phyloP scores from a whole-genome alignment of 2,888 invertebrate genomes.

The Mimas tiliae region DNA sequence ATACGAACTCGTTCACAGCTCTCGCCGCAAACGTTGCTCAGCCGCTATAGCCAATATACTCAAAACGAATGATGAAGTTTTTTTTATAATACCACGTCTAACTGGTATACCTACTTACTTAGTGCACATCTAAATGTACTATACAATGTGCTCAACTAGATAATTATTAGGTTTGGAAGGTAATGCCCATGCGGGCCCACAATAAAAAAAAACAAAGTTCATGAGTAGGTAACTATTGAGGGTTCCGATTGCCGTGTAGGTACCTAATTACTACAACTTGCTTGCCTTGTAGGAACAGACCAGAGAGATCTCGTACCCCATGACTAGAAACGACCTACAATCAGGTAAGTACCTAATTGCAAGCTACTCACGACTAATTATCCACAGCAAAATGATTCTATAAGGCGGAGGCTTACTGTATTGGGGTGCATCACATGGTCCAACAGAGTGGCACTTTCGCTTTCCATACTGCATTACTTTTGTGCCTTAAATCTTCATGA shows the following conservation, averaged over 20 bases:
- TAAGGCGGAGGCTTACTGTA: slow-evolving; percentile 44
- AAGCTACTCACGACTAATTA: too few species aligned
- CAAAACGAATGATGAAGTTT: background rate
- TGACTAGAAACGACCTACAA: background rate
- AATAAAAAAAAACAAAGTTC: too few species aligned
- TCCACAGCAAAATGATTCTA: too few species aligned
- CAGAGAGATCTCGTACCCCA: too few species aligned
- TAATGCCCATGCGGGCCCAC: too few species aligned
- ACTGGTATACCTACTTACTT: too few species aligned
- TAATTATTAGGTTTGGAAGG: too few species aligned
- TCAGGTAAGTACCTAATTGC: background rate
- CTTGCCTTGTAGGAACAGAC: too few species aligned
- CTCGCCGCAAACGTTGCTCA: slow-evolving; percentile 44
- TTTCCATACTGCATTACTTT: slow-evolving; percentile 58
- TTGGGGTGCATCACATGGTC: slow-evolving; percentile 60
- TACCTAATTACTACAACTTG: too few species aligned
- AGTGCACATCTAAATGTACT: background rate
- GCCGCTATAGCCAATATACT: slow-evolving; percentile 34
- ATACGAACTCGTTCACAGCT: slow-evolving; percentile 56
- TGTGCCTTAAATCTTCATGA: slow-evolving; percentile 37
- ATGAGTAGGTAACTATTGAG: background rate
- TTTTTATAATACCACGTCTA: background rate
- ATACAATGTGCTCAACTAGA: too few species aligned
- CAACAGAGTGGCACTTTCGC: slow-evolving; percentile 59
- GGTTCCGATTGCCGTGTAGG: too few species aligned